phyloP scores from a whole-genome alignment of 2,797 vertebrate genomes.

The Scolopax rusticola region DNA sequence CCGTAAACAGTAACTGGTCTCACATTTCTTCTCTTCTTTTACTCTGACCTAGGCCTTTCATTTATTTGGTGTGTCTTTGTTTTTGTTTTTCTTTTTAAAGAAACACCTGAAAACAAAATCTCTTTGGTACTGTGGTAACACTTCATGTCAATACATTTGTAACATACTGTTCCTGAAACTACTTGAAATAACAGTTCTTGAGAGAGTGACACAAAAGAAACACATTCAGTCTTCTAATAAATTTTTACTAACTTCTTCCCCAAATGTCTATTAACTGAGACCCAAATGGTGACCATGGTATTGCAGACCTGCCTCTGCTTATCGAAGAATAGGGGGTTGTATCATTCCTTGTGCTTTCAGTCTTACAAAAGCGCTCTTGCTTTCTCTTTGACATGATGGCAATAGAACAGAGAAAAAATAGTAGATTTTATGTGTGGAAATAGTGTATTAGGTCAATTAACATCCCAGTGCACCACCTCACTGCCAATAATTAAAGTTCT shows the following conservation, averaged over 20 bases:
- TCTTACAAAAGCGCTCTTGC: accelerated
- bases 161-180: neutral
- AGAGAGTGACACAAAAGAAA: neutral
- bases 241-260: neutral
- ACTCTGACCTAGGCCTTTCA: neutral
- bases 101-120: neutral
- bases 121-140: neutral
- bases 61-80: neutral
- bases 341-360: neutral
- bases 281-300: neutral
- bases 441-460: neutral
- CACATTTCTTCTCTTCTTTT: neutral
- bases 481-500: neutral
- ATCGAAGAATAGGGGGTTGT: accelerated
- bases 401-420: neutral
- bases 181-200: neutral
- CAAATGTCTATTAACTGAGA: neutral
- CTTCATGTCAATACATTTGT: neutral
- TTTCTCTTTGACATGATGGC: neutral
- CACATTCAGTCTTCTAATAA: neutral
- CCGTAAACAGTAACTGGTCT: neutral
- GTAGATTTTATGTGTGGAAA: neutral
- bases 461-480: accelerated
- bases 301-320: neutral
- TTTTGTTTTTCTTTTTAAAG: neutral